A percentile compares a stretch with the other conserved stretches of the same genome.
Conservation (phyloP, 2,888 invertebrate genomes). For the Drosophila subquinaria region DNA sequence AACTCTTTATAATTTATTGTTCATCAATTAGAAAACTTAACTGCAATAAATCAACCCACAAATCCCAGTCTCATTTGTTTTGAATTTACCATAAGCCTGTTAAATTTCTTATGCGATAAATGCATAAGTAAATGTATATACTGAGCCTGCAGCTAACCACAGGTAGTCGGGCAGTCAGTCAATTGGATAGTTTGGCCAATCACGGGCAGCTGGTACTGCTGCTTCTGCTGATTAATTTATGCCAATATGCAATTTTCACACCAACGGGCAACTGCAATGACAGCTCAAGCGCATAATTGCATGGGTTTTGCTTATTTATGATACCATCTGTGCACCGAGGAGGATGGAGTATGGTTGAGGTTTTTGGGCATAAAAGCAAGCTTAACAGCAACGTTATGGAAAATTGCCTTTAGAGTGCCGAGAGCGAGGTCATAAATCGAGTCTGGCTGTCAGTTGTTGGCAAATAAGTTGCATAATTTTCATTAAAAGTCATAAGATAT, state of each 20-base stretch:
- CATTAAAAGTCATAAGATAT: conserved; percentile 56
- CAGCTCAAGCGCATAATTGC: conserved; percentile 77
- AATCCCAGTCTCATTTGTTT: conserved; percentile 4
- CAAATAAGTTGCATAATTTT: conserved; percentile 71
- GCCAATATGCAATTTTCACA: conserved; percentile 79
- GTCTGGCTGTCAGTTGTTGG: conserved; percentile 66
- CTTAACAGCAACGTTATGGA: conserved; percentile 33
- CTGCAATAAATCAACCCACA: conserved; percentile 2
- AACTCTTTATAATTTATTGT: background rate
- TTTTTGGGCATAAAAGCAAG: conserved; percentile 30
- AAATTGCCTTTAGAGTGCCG: conserved; percentile 53
- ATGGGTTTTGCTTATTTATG: conserved; percentile 67
- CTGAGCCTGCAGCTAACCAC: conserved; percentile 5
- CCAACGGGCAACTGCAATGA: conserved; percentile 69
- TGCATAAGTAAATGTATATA: background rate
- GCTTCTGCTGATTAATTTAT: conserved; percentile 70
- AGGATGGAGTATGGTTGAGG: conserved; percentile 5
- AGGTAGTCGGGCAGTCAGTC: conserved; percentile 25
- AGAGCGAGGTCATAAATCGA: conserved; percentile 68
- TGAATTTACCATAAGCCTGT: conserved; percentile 21
- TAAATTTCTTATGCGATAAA: conserved; percentile 32
- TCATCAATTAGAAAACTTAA: conserved; percentile 7
- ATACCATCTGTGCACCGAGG: conserved; percentile 41
- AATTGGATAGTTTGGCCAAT: conserved; percentile 61
- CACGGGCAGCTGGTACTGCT: conserved; percentile 56